Conservation (phyloP, 2,888 invertebrate species). For the Protodeltote pygarga region DNA sequence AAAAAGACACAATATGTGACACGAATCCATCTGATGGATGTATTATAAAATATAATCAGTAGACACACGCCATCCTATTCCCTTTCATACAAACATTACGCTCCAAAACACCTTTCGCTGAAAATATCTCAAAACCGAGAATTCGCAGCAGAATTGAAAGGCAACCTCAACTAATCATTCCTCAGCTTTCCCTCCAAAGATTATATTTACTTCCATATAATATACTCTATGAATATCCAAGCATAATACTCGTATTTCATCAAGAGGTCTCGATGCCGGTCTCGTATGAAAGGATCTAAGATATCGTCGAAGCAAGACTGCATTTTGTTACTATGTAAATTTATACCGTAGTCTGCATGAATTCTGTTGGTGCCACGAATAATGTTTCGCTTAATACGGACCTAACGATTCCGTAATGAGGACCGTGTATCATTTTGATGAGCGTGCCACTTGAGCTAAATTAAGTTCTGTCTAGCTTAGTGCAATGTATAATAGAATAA, state of each 20-base stretch:
- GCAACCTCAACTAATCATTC: constrained; percentile 43
- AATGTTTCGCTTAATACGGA: constrained; percentile 48
- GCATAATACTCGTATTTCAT: constrained; percentile 47
- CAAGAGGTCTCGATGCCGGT: constrained; percentile 28
- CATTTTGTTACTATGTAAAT: constrained; percentile 63
- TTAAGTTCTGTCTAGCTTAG: constrained; percentile 10
- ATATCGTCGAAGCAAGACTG: constrained; percentile 40
- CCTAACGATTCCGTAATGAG: constrained; percentile 50
- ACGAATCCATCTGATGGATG: too few relatives aligned
- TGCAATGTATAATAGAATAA: neutral
- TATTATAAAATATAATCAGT: too few relatives aligned
- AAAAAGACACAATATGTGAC: too few relatives aligned
- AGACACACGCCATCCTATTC: too few relatives aligned
- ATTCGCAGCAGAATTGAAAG: constrained; percentile 27
- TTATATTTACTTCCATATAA: constrained; percentile 49
- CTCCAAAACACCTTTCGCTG: neutral
- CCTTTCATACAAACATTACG: too few relatives aligned
- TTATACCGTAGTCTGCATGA: constrained; percentile 56
- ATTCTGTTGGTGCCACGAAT: constrained; percentile 56
- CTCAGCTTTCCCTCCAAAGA: constrained; percentile 34
- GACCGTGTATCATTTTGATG: constrained; percentile 36
- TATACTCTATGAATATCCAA: constrained; percentile 40
- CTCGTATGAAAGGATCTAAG: constrained; percentile 41
- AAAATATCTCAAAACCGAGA: constrained; percentile 21
- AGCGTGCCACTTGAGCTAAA: constrained; percentile 10